Base-by-base conservation (phyloP, 1,140 invertebrate genomes). In the Meloidogyne floridensis region DNA sequence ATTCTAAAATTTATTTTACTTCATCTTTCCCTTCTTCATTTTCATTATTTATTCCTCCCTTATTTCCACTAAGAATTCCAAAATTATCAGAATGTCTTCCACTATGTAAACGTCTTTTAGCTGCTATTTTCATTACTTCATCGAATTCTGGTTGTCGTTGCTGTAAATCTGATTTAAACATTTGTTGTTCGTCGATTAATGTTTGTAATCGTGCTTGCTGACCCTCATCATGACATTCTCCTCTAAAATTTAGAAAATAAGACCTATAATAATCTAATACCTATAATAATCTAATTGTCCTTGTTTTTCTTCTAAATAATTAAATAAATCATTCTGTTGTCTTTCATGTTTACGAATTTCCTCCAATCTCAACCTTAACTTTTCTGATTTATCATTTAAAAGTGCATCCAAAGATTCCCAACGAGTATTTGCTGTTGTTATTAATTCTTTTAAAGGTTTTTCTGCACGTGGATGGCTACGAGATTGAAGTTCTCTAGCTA, bases 131-230 rank as follows among this genome's bases (percentile, higher is more conserved):
- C 9, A 86, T 79, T 10, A 82, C 77, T 51, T 87, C 82, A 65
- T 90, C 89, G 3, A 90, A 83, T 70, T 90, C 84, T 11, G 84
- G 80, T 70, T 90, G 90, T 54, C 84, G 75, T 72, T 85, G 84
- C 13, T 81, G 80, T 15, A 90, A 79, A 43, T 90, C 86, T 47
- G 53, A 54, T 77, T 90, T 87, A 70, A 90, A 88, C 54, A 86
- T 84, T 84, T 95, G 94, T 91, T 97, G 95, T 87, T 97, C 95
- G 3, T 59, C 88, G 42, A 86, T 80, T 70, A 85, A 84, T 74
- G 85, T 83, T 73, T 75, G 11, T 65, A 90, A 86, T 71, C 90
- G 86, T 2, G 88, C 87, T 75, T 90, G 91, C 72, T 90, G 87
- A 74, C 91, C 88, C 82, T 91, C 91, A 18, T 91, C 90, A 77